Conservation (phyloP, 2,113 vertebrate species). For the Marmota monax region DNA sequence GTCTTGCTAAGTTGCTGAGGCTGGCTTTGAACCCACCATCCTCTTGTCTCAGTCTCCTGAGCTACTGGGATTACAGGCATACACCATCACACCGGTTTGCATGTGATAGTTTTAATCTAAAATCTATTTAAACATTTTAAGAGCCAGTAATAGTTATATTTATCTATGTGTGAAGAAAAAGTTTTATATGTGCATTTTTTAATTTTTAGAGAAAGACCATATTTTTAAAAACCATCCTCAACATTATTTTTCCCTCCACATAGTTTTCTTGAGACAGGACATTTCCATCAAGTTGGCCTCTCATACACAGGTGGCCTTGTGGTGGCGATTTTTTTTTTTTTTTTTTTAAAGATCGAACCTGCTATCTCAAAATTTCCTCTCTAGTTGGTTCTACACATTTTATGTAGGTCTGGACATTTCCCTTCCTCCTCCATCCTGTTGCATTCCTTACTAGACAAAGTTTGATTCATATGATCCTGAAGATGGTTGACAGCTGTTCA, state of each 20-base stretch:
- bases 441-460: background rate
- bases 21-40: too few species aligned
- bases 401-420: background rate
- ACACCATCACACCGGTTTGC: too few species aligned
- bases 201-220: background rate
- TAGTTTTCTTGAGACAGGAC: background rate
- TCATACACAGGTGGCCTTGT: rapidly evolving
- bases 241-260: background rate
- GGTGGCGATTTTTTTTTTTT: background rate
- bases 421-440: background rate
- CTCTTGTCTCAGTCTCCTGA: too few species aligned
- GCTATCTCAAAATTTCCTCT: background rate
- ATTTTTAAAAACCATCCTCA: background rate
- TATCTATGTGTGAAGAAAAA: background rate
- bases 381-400: background rate
- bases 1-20: too few species aligned
- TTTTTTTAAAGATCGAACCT: background rate
- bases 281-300: background rate
- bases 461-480: background rate
- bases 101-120: background rate
- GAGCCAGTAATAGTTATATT: background rate
- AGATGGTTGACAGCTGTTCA: background rate
- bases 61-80: too few species aligned
- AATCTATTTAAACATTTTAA: background rate
- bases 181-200: background rate